Evolutionary conservation across 1,140 invertebrate species (phyloP).

Genomic region (Drosophila asahinai): DNA sequence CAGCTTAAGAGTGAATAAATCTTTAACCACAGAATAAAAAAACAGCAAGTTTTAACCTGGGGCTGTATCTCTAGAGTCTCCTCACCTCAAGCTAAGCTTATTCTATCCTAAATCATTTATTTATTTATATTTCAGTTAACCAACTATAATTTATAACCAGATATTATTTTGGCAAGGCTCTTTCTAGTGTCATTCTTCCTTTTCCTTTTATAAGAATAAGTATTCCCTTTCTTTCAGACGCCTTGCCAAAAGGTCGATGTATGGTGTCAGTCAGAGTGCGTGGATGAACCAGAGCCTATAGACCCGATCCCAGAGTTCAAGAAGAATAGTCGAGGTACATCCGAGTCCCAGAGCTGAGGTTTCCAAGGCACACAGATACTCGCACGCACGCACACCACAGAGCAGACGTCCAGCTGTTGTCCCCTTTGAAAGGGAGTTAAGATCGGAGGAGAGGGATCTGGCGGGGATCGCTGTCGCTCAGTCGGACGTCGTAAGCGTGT

Average conservation of each 20-base stretch:
- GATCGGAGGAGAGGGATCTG: slow-evolving; percentile 14
- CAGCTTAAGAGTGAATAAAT: slow-evolving; percentile 46
- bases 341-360: slow-evolving; percentile 36
- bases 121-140: slow-evolving; percentile 54
- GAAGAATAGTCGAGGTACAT: slow-evolving; percentile 6
- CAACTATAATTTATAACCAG: slow-evolving; percentile 32
- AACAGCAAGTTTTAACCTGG: background rate
- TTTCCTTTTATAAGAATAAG: background rate
- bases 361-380: slow-evolving; percentile 37
- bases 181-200: background rate
- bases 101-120: no score
- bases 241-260: slow-evolving; percentile 9
- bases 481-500: slow-evolving; percentile 72
- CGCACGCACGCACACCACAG: slow-evolving; percentile 21
- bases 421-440: slow-evolving; percentile 32
- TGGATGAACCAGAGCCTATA: slow-evolving; percentile 3
- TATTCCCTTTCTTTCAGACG: background rate
- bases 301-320: slow-evolving; percentile 7
- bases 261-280: slow-evolving; percentile 28
- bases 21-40: slow-evolving; percentile 21
- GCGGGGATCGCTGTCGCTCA: slow-evolving; percentile 42
- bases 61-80: background rate
- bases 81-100: background rate
- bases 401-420: slow-evolving; percentile 49
- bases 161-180: slow-evolving; percentile 2